These are phyloP conservation scores for Drosophila yakuba DNA, from an alignment of 1,140 invertebrate species.

Conservation along the genomic window DNA sequence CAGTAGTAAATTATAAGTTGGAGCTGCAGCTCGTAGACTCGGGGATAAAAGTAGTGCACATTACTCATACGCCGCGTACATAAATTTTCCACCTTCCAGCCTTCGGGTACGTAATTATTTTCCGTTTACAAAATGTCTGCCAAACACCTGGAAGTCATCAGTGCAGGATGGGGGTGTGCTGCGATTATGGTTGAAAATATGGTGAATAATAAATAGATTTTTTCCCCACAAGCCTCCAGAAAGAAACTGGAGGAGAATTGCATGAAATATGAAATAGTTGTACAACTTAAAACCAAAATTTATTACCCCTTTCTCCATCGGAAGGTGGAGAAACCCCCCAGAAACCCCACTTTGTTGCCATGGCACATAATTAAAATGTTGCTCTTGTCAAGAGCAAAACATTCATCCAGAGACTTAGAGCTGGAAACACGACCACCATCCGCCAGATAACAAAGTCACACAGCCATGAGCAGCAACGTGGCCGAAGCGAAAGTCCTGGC, in stretches of 20 bases:
- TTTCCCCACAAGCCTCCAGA: neutral
- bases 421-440: conserved; percentile 38
- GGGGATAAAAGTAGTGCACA: conserved; percentile 69
- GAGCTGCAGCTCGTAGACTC: conserved; percentile 55
- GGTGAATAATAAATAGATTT: conserved; percentile 14
- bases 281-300: conserved; percentile 23
- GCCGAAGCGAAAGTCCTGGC: neutral
- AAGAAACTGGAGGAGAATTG: neutral
- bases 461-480: conserved; percentile 25
- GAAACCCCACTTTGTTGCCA: conserved; percentile 15
- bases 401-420: conserved; percentile 22
- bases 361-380: conserved; percentile 62
- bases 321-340: neutral
- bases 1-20: conserved; percentile 82
- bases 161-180: neutral
- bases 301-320: neutral
- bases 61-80: conserved; percentile 78
- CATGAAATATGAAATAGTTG: conserved; percentile 8
- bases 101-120: conserved; percentile 70
- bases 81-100: conserved; percentile 63
- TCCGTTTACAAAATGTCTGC: conserved; percentile 77
- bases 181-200: conserved; percentile 9
- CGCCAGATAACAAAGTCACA: conserved; percentile 50
- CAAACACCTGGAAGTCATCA: conserved; percentile 59
- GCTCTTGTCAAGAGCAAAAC: conserved; percentile 33